Evolutionary conservation across 2,888 invertebrate genomes (phyloP).

Genomic region (Ganaspis brasiliensis): DNA sequence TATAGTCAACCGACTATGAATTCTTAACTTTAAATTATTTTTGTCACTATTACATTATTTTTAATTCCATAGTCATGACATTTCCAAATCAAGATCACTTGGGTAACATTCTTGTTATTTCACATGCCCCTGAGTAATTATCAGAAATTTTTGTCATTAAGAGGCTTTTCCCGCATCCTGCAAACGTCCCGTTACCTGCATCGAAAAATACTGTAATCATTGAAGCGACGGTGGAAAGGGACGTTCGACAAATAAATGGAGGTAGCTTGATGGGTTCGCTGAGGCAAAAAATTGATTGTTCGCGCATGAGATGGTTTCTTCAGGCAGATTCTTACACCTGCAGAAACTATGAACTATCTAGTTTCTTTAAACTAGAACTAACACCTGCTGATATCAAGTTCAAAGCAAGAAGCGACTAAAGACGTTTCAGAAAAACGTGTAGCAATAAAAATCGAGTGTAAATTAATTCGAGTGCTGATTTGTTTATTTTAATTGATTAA

Average conservation of each 20-base stretch:
- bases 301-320: slow-evolving; percentile 40
- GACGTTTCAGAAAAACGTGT: neutral
- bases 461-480: neutral
- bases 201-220: slow-evolving; percentile 34
- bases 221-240: slow-evolving; percentile 5
- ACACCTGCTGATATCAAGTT: slow-evolving; percentile 14
- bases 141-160: slow-evolving; percentile 26
- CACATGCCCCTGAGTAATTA: neutral
- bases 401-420: neutral
- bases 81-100: neutral
- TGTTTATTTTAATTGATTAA: no score
- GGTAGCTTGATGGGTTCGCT: slow-evolving; percentile 35
- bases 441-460: neutral
- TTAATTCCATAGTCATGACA: slow-evolving; percentile 4
- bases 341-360: slow-evolving; percentile 24
- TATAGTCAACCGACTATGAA: slow-evolving; percentile 6
- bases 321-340: slow-evolving; percentile 30
- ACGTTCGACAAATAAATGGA: slow-evolving; percentile 30
- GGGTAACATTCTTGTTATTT: neutral
- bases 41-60: neutral
- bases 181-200: slow-evolving; percentile 31
- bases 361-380: slow-evolving; percentile 16
- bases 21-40: slow-evolving; percentile 1
- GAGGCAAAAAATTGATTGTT: slow-evolving; percentile 42
- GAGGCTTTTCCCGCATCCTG: slow-evolving; percentile 33